Percentiles rank a stretch among this genome's conserved stretches.
These are phyloP conservation scores for Philantomba maxwellii DNA, from an alignment of 2,113 vertebrate genomes.

Conservation along the genomic window DNA sequence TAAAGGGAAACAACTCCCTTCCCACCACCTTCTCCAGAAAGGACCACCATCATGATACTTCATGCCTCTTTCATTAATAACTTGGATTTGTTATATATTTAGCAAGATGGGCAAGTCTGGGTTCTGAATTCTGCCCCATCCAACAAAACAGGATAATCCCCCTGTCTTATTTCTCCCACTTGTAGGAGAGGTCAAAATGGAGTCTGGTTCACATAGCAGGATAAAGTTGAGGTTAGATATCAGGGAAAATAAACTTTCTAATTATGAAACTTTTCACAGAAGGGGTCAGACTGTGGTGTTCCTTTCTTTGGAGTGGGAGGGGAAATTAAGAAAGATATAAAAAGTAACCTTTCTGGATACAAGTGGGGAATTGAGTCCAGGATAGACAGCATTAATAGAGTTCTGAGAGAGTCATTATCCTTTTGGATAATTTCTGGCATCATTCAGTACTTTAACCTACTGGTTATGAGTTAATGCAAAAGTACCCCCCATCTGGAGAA, in stretches of 20 bases:
- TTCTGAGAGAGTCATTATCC: not conserved
- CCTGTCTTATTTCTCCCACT: not conserved
- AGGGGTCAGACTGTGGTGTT: not conserved
- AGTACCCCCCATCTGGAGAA: not conserved
- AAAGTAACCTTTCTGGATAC: not conserved
- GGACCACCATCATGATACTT: not conserved
- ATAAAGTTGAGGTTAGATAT: not conserved
- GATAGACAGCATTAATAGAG: not conserved
- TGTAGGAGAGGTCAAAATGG: not conserved
- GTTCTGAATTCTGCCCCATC: not conserved
- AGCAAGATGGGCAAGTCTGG: not conserved
- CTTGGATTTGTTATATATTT: not conserved
- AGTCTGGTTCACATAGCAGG: not conserved
- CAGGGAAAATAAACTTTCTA: not conserved
- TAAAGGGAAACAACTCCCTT: slow-evolving; percentile 19
- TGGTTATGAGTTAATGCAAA: not conserved
- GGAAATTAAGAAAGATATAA: not conserved
- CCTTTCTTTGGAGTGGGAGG: not conserved
- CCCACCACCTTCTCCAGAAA: not conserved
- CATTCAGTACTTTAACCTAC: not conserved
- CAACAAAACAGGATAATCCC: not conserved
- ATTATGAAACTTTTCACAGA: not conserved
- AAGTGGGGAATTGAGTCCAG: not conserved
- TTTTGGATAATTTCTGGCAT: not conserved
- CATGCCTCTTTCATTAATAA: not conserved